Base-by-base conservation (phyloP, 2,113 vertebrate species). In the Megaleporinus macrocephalus region DNA sequence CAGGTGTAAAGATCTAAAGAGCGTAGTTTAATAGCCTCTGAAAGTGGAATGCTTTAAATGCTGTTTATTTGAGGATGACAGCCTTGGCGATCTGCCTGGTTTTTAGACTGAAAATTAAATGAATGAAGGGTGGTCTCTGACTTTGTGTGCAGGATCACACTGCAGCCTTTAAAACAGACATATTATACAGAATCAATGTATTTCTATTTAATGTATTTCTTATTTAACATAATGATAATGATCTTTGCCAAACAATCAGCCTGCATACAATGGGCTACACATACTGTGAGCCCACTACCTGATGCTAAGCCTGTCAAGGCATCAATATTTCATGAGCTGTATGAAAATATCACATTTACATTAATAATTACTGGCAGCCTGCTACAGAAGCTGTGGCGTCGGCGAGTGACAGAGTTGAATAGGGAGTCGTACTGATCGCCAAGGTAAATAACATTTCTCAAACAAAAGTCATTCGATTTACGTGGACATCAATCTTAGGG, bases 281-380 rank as follows among this genome's bases (percentile, higher is more conserved):
- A 79, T 75, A 84, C 73, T 82, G 57, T 59, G 66, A 11, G n/a
- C 33, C 29, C 68, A 36, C 83, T 91, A 87, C 89, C 83, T 91
- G 83, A 90, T 80, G 86, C 80, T 29, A 71, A 78, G 79, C 83
- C 78, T 82, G 78, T 80, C 76, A 87, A 79, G 80, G 49, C 83
- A 88, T 92, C 68, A 90, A 89, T 90, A 85, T 81, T 89, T 88
- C 84, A 90, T 86, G 84, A 88, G 81, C 68, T 73, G 80, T 88
- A 87, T 83, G 83, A 82, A 91, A 93, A 93, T 89, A 89, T 88
- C 87, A 90, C 63, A 91, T 93, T 89, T 90, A 83, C 90, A 92
- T 92, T 77, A 90, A 88, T 92, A 87, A 91, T 88, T 82, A 82
- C 80, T 82, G 80, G 61, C 80, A 77, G 65, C 62, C 33, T 63